Percentiles rank a stretch among this genome's conserved stretches.
Conservation (phyloP, 2,797 vertebrate genomes). For the Liasis olivaceus region DNA sequence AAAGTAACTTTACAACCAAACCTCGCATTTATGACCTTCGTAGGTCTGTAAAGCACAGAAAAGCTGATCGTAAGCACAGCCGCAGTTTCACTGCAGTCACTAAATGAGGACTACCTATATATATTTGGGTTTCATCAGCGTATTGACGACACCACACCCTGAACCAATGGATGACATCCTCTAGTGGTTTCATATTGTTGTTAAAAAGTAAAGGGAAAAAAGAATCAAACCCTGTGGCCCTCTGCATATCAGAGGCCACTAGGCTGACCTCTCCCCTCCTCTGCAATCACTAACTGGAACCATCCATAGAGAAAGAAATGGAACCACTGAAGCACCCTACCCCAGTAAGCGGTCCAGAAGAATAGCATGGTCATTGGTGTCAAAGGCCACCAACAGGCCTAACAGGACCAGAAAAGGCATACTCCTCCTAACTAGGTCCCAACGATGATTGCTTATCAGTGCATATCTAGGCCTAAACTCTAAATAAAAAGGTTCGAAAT, state of each 20-base stretch:
- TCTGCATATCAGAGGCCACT: not conserved
- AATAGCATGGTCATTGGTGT: not conserved
- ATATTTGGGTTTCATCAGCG: too few species aligned
- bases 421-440: not conserved
- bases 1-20: too few species aligned
- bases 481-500: not conserved
- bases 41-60: too few species aligned
- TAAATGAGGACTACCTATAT: too few species aligned
- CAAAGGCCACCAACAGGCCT: not conserved
- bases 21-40: too few species aligned
- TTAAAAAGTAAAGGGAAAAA: too few species aligned
- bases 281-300: not conserved
- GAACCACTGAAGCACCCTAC: not conserved
- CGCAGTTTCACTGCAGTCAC: too few species aligned
- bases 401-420: not conserved
- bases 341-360: not conserved
- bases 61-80: too few species aligned
- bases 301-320: not conserved
- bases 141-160: too few species aligned
- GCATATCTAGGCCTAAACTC: not conserved
- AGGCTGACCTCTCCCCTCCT: not conserved
- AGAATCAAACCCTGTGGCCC: too few species aligned
- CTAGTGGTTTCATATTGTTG: too few species aligned
- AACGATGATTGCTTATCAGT: not conserved
- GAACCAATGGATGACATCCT: too few species aligned